These are phyloP conservation scores for Myotis davidii DNA, from an alignment of 2,113 vertebrate species.

Conservation along the genomic window DNA sequence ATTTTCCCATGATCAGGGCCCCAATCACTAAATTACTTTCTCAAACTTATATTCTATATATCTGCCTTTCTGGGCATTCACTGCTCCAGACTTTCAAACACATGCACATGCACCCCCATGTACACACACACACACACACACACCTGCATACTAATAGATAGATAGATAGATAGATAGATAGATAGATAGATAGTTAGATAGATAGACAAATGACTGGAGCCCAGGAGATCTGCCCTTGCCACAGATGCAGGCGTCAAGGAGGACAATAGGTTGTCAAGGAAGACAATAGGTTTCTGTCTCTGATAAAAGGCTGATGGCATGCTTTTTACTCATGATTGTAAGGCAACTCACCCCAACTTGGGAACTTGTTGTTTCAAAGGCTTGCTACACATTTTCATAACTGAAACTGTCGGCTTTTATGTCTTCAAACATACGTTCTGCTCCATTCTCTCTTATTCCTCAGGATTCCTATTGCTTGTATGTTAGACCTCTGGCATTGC, in stretches of 20 bases:
- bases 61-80: not conserved
- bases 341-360: not conserved
- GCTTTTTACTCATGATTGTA: not conserved
- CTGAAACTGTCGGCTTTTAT: not conserved
- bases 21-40: not conserved
- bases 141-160: not conserved
- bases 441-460: not conserved
- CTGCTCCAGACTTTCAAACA: not conserved
- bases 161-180: not conserved
- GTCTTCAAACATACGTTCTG: not conserved
- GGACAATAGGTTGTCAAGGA: not conserved
- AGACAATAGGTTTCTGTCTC: not conserved
- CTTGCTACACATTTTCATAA: not conserved
- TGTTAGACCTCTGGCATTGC: not conserved
- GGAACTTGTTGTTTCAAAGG: not conserved
- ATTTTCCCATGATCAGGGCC: not conserved
- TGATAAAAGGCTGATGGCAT: too few species aligned
- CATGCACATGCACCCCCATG: not conserved
- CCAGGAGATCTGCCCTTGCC: not conserved
- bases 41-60: too few species aligned
- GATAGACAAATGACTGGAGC: not conserved
- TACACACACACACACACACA: too few species aligned
- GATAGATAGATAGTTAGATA: not conserved
- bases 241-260: not conserved
- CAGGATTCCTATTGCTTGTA: not conserved